phyloP scores from a whole-genome alignment of 2,113 vertebrate species.

The Oreochromis aureus region DNA sequence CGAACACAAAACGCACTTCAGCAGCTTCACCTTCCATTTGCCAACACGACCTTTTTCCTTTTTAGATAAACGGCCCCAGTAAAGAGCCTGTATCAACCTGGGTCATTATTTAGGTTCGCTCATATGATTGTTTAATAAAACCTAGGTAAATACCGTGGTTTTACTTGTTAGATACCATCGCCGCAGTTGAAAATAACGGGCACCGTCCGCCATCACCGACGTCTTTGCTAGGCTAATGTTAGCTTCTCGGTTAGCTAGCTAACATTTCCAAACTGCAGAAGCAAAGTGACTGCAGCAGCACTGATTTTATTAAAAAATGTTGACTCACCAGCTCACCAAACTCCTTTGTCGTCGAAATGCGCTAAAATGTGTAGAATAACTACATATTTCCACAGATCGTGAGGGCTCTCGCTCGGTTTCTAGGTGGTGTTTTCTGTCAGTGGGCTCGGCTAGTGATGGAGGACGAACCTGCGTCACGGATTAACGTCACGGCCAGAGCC shows the following conservation, averaged over 20 bases:
- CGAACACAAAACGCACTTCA: constrained; percentile 34
- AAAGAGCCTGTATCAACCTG: too few relatives aligned
- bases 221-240: constrained; percentile 54
- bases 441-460: constrained; percentile 52
- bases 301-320: fast-evolving
- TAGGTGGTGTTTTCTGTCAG: constrained; percentile 43
- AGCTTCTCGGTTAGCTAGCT: constrained; percentile 19
- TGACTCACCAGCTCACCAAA: constrained; percentile 46
- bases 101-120: fast-evolving
- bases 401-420: constrained; percentile 6
- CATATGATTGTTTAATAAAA: neutral
- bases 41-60: constrained; percentile 3
- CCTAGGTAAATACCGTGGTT: neutral
- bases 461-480: constrained; percentile 55
- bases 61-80: neutral
- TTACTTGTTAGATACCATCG: neutral
- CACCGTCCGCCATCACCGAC: constrained; percentile 49
- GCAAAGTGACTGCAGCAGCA: neutral
- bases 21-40: constrained; percentile 4
- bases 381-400: constrained; percentile 60
- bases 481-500: constrained; percentile 39
- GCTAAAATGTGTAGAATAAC: neutral
- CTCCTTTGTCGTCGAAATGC: constrained; percentile 24
- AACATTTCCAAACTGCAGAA: neutral
- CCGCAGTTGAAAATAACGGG: constrained; percentile 50